phyloP scores from a whole-genome alignment of 2,797 vertebrate genomes.

The Cyprinella venusta region DNA sequence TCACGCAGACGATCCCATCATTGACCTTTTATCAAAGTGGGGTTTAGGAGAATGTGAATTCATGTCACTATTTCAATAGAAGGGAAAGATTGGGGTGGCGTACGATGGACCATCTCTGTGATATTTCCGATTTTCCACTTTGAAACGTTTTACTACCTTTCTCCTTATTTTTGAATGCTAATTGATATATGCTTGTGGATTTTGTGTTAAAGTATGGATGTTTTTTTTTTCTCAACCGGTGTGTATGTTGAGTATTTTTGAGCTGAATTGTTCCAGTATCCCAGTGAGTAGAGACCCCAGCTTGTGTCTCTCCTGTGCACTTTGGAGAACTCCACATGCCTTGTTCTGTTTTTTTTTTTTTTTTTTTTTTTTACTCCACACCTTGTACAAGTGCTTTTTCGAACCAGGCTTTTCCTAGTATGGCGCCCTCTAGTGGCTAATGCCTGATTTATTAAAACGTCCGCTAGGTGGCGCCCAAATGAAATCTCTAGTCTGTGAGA shows the following conservation, averaged over 20 bases:
- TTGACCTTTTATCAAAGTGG: constrained; percentile 25
- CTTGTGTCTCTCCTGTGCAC: constrained; percentile 85
- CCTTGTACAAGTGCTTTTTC: constrained; percentile 85
- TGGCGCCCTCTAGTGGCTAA: constrained; percentile 64
- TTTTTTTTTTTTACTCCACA: constrained; percentile 62
- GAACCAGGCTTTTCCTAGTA: constrained; percentile 24
- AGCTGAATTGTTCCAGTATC: constrained; percentile 61
- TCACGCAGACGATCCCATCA: background rate
- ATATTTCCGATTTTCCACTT: constrained; percentile 60
- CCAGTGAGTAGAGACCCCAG: constrained; percentile 61
- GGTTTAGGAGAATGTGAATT: constrained; percentile 52
- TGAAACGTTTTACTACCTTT: constrained; percentile 43
- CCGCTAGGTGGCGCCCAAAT: constrained; percentile 61
- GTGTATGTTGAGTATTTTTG: constrained; percentile 64
- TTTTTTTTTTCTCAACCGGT: constrained; percentile 29
- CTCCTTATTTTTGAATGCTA: constrained; percentile 61
- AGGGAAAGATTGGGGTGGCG: constrained; percentile 68
- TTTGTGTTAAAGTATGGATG: constrained; percentile 45
- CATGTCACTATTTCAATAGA: constrained; percentile 54
- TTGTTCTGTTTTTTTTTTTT: constrained; percentile 37
- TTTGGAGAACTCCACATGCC: constrained; percentile 87
- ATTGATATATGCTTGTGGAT: constrained; percentile 56
- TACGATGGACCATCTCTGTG: constrained; percentile 62
- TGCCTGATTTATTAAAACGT: constrained; percentile 69
- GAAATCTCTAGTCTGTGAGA: constrained; percentile 64